phyloP scores from a whole-genome alignment of 2,797 vertebrate species.

The Hapalemur alaotrensis region DNA sequence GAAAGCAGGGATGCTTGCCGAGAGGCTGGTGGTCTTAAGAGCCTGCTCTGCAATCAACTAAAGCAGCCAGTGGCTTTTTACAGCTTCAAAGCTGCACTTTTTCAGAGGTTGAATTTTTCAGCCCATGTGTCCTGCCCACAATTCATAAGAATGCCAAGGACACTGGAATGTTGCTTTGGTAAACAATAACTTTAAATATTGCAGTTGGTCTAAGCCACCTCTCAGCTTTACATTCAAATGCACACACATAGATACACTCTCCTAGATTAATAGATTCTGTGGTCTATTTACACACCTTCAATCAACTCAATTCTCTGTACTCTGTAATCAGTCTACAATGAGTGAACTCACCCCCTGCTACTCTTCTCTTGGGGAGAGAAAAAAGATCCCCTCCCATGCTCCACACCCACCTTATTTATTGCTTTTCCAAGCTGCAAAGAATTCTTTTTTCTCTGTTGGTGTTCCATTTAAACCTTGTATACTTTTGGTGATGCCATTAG shows the following conservation, averaged over 20 bases:
- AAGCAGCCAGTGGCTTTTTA: slow-evolving; percentile 49
- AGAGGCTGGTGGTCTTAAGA: slow-evolving; percentile 32
- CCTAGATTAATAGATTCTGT: slow-evolving; percentile 26
- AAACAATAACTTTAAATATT: slow-evolving; percentile 59
- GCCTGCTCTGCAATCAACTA: slow-evolving; percentile 50
- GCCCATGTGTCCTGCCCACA: slow-evolving; percentile 46
- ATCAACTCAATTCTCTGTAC: background rate
- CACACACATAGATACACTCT: background rate
- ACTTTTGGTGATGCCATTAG: slow-evolving; percentile 11
- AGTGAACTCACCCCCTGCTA: background rate
- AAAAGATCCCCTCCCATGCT: background rate
- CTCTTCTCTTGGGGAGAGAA: slow-evolving; percentile 36
- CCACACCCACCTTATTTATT: slow-evolving; percentile 4
- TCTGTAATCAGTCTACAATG: slow-evolving; percentile 7
- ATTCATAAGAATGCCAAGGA: slow-evolving; percentile 46
- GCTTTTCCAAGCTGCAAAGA: slow-evolving; percentile 39
- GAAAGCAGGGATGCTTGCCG: slow-evolving; percentile 39
- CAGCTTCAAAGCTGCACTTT: slow-evolving; percentile 16
- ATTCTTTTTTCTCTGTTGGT: background rate
- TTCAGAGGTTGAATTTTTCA: slow-evolving; percentile 43
- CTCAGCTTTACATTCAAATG: slow-evolving; percentile 11
- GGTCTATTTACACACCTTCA: slow-evolving; percentile 29
- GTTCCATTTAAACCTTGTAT: slow-evolving; percentile 20
- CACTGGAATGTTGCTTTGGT: slow-evolving; percentile 8
- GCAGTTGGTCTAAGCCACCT: slow-evolving; percentile 7